Conservation (phyloP, 2,113 vertebrate genomes). For the Uria aalge region DNA sequence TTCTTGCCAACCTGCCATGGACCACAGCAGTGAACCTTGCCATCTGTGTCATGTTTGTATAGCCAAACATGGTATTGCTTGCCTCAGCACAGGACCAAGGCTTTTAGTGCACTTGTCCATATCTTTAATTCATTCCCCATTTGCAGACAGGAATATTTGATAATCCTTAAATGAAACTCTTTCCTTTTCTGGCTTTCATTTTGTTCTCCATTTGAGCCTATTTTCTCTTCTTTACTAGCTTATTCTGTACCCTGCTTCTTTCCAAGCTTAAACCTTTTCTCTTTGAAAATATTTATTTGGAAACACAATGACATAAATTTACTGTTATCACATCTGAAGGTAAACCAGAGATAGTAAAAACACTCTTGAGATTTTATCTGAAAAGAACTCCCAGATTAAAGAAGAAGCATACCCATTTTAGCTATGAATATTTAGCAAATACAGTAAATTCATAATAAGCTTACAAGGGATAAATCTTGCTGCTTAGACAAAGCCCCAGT, state of each 20-base stretch:
- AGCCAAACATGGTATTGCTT: neutral
- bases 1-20: neutral
- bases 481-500: neutral
- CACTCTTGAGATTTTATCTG: neutral
- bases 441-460: neutral
- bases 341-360: neutral
- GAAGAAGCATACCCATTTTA: neutral
- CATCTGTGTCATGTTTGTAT: neutral
- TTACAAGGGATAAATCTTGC: neutral
- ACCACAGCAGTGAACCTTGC: neutral
- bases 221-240: neutral
- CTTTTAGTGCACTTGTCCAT: neutral
- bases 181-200: neutral
- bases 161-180: neutral
- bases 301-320: neutral
- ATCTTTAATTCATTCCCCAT: neutral
- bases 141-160: neutral
- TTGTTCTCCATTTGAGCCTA: neutral
- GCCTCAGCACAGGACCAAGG: neutral
- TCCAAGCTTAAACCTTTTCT: neutral
- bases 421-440: conserved; percentile 1
- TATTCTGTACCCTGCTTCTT: neutral
- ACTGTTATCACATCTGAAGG: neutral
- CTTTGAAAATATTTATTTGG: neutral
- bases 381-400: neutral